Conservation (phyloP, 2,113 vertebrate species). For the Thalassoma bifasciatum region DNA sequence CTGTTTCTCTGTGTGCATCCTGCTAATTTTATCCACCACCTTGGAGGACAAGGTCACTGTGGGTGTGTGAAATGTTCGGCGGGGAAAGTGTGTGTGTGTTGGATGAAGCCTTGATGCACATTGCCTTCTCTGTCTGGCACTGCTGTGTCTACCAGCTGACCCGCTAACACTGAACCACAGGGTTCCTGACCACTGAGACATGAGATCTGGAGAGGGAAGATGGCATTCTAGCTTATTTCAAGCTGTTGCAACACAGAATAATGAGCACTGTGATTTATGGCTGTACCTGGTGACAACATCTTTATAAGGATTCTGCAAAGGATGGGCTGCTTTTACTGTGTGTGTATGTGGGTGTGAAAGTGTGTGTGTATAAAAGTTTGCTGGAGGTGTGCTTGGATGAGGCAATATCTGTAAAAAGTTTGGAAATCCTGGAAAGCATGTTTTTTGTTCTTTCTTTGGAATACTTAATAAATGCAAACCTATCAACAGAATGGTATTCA, state of each 20-base stretch:
- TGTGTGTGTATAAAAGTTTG: constrained; percentile 15
- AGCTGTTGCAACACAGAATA: constrained; percentile 56
- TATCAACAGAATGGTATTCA: no score
- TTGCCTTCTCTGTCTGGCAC: constrained; percentile 25
- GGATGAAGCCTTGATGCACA: constrained; percentile 1
- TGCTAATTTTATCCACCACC: constrained; percentile 62
- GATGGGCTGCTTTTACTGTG: not conserved
- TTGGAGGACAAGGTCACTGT: constrained; percentile 51
- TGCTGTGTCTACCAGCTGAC: constrained; percentile 41
- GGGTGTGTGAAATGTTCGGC: constrained; percentile 36
- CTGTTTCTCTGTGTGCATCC: constrained; percentile 36
- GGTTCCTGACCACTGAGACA: constrained; percentile 49
- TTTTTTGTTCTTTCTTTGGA: constrained; percentile 4
- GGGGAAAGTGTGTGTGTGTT: constrained; percentile 5
- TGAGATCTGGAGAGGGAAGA: constrained; percentile 17
- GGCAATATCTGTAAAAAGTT: constrained; percentile 17
- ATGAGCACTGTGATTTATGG: constrained; percentile 42
- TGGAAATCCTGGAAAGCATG: constrained; percentile 9
- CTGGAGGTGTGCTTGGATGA: constrained; percentile 4
- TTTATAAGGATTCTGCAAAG: constrained; percentile 15
- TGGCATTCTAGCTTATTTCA: constrained; percentile 48
- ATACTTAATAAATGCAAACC: not conserved
- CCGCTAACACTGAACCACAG: constrained; percentile 25
- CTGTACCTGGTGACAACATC: constrained; percentile 17
- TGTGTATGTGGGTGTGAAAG: not conserved